Evolutionary conservation across 37 sponge, comb jelly and placozoan genomes (phyloP).

Genomic region (Halisarca cf. caerulea): DNA sequence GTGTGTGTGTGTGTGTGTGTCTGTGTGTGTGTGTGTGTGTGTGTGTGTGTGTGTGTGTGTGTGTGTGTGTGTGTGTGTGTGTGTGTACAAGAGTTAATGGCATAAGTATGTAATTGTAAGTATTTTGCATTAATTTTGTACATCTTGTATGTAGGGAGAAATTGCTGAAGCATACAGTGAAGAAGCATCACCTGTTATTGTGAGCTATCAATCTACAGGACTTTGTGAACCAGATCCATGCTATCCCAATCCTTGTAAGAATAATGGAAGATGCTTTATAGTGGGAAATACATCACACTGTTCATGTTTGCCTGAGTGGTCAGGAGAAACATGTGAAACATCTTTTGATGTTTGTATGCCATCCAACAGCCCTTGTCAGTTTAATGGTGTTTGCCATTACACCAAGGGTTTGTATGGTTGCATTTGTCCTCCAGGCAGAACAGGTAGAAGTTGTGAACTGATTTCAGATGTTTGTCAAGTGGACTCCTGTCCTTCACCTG

Average conservation of each 20-base stretch:
- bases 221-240: slow-evolving; percentile 17
- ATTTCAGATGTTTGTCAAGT: background rate
- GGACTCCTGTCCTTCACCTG: background rate
- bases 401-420: background rate
- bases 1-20: no score
- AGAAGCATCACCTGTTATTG: background rate
- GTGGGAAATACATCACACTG: background rate
- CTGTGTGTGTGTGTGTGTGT: no score
- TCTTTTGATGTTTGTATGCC: background rate
- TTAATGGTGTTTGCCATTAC: background rate
- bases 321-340: background rate
- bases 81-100: no score
- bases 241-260: slow-evolving; percentile 8
- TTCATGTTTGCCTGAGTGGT: slow-evolving; percentile 7
- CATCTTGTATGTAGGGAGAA: background rate
- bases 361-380: background rate
- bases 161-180: background rate
- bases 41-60: no score
- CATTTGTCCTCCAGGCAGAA: background rate
- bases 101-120: no score
- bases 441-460: slow-evolving; percentile 30
- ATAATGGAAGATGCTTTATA: background rate
- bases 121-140: no score
- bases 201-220: background rate
- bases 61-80: no score